Conservation (phyloP, 2,888 invertebrate species). For the Priocnemis perturbator region DNA sequence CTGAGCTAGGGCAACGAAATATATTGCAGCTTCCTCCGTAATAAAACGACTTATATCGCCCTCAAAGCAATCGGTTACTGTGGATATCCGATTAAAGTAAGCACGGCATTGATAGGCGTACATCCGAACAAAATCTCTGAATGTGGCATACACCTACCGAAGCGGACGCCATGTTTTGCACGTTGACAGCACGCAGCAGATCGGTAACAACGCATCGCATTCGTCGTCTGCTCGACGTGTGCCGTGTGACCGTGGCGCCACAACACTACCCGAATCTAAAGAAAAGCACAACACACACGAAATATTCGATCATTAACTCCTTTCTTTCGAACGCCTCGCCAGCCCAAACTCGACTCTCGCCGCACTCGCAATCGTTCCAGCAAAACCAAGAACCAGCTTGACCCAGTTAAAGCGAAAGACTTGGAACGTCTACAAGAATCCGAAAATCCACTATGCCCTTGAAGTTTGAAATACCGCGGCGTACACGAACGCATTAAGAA, state of each 20-base stretch:
- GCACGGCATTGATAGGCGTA: constrained; percentile 13
- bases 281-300: neutral
- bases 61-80: constrained; percentile 16
- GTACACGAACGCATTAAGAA: too few relatives aligned
- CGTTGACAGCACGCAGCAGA: constrained; percentile 27
- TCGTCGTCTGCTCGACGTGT: constrained; percentile 25
- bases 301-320: neutral
- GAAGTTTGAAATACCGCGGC: too few relatives aligned
- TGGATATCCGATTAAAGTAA: constrained; percentile 22
- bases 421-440: too few relatives aligned
- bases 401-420: too few relatives aligned
- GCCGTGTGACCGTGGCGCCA: constrained; percentile 21
- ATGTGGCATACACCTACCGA: constrained; percentile 66
- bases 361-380: too few relatives aligned
- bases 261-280: neutral
- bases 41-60: constrained; percentile 17
- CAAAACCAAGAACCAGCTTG: too few relatives aligned
- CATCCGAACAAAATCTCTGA: constrained; percentile 27
- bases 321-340: too few relatives aligned
- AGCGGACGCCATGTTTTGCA: constrained; percentile 71
- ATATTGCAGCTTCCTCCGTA: constrained; percentile 16
- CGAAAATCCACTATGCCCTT: too few relatives aligned
- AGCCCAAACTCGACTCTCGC: too few relatives aligned
- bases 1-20: constrained; percentile 19
- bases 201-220: constrained; percentile 12